These are phyloP conservation scores for Slavum lentiscoides DNA, from an alignment of 2,888 invertebrate species.

Conservation along the genomic window DNA sequence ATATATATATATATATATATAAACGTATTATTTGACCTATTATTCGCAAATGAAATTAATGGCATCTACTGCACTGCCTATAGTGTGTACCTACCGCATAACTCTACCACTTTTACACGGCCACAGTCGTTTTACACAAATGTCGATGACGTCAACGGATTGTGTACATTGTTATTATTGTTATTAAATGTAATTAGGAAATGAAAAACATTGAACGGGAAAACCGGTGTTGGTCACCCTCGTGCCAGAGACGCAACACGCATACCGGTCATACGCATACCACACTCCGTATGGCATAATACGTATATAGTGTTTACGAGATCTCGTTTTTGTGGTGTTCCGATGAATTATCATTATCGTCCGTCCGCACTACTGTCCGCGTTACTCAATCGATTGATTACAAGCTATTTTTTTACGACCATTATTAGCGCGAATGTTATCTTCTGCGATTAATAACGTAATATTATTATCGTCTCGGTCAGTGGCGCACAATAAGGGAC, in stretches of 20 bases:
- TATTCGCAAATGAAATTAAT: neutral
- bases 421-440: too few relatives aligned
- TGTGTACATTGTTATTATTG: neutral
- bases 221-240: neutral
- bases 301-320: neutral
- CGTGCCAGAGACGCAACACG: neutral
- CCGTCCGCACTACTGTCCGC: too few relatives aligned
- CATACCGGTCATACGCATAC: neutral
- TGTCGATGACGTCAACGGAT: conserved; percentile 11
- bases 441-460: too few relatives aligned
- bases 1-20: neutral
- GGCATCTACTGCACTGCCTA: too few relatives aligned
- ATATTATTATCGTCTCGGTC: too few relatives aligned
- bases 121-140: too few relatives aligned
- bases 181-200: conserved; percentile 16
- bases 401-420: too few relatives aligned
- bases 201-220: conserved; percentile 5
- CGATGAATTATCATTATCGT: too few relatives aligned
- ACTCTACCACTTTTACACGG: neutral
- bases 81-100: neutral
- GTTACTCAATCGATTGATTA: too few relatives aligned
- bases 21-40: neutral
- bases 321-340: too few relatives aligned
- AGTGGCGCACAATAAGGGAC: too few relatives aligned
- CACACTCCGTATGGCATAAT: neutral